Base-by-base conservation (phyloP, 2,797 vertebrate species). In the Ara ararauna region DNA sequence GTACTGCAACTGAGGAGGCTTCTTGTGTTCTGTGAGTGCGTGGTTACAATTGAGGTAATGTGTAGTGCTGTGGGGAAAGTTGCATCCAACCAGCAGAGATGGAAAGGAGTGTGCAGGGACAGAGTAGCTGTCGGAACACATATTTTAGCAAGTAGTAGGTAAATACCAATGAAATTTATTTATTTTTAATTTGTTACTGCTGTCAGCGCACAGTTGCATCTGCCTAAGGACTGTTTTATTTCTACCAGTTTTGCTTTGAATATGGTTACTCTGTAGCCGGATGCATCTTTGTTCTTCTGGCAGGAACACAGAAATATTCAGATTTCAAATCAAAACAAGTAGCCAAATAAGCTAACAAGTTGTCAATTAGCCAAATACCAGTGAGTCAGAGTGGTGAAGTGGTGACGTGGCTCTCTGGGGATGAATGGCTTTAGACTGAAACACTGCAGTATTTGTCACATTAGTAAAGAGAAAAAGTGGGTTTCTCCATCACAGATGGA, bases 361-460 rank as follows among this genome's bases (percentile, higher is more conserved):
- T 26, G 19, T 2, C 75, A 53, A 48, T 64, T 65, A 54, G 44
- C 29, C 3, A 2, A 74, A 40, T 40, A 45, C 6, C n/a, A 26
- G 40, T 2, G 50, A 68, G 48, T 23, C 5, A 2, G 5, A 16
- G 54, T 4, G 21, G 29, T 6, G 19, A 4, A 20, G 56, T 23
- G n/a, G 11, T 2, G 4, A 11, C 11, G 1, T 8, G 29, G 66
- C 70, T 62, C 56, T 10, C 40, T 9, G 75, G 21, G 38, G 19
- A 18, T 1, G 30, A 66, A 47, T 72, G 62, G 23, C 42, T 87
- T 15, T 20, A 58, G 32, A 1, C 48, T 6, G 26, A 30, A 14
- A 36, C 34, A 6, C 45, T 9, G 56, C 24, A 11, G 36, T 3
- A 0, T n/a, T 54, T 45, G 48, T 72, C 51, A 64, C 1, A 0